Evolutionary conservation across 2,888 invertebrate genomes (phyloP).

Genomic region (Archips xylosteana): DNA sequence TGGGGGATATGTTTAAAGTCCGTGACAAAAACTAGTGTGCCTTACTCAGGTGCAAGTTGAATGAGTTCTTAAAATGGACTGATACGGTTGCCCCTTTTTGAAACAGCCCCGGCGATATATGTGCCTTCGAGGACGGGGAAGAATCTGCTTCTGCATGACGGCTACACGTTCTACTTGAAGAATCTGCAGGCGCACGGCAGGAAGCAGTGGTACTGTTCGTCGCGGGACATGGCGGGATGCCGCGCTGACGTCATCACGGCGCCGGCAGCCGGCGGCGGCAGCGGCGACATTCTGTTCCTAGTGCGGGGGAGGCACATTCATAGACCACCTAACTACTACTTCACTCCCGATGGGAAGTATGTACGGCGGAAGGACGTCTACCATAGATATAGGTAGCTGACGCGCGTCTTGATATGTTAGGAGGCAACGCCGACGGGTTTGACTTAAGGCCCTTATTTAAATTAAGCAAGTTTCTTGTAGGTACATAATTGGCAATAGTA

Average conservation of each 20-base stretch:
- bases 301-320: conserved; percentile 80
- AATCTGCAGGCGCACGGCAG: conserved; percentile 79
- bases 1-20: neutral
- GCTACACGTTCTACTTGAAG: conserved; percentile 81
- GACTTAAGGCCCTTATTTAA: neutral
- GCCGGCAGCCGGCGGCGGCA: conserved; percentile 59
- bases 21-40: conserved; percentile 1
- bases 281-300: conserved; percentile 76
- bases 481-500: too few species aligned
- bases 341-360: conserved; percentile 81
- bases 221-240: conserved; percentile 81
- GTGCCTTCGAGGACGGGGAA: conserved; percentile 83
- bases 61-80: conserved; percentile 46
- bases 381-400: conserved; percentile 76
- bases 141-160: conserved; percentile 77
- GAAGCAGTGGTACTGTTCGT: conserved; percentile 83
- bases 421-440: neutral
- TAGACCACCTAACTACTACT: conserved; percentile 78
- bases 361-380: conserved; percentile 79
- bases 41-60: conserved; percentile 3
- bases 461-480: too few species aligned
- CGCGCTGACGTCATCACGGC: conserved; percentile 81
- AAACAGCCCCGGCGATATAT: conserved; percentile 78
- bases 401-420: conserved; percentile 30
- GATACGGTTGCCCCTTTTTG: conserved; percentile 57